Conservation (phyloP, 2,797 vertebrate genomes). For the Esox lucius region DNA sequence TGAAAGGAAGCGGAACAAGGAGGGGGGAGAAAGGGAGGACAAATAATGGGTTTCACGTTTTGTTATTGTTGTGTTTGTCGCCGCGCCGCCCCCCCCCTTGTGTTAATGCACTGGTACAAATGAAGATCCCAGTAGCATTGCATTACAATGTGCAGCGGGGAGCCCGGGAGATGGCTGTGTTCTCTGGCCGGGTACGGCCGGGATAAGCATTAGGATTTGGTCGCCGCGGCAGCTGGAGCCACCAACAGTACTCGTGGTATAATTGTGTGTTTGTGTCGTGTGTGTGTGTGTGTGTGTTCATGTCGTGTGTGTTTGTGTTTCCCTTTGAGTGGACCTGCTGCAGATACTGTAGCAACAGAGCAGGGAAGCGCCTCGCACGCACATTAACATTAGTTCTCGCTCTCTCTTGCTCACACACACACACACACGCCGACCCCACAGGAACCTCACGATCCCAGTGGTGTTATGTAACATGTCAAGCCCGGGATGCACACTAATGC, state of each 20-base stretch:
- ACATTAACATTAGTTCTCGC: neutral
- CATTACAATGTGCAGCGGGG: conserved; percentile 47
- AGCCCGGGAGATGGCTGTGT: conserved; percentile 39
- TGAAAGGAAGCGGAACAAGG: conserved; percentile 40
- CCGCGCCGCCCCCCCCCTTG: neutral
- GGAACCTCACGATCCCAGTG: conserved; percentile 4
- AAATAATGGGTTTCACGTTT: conserved; percentile 46
- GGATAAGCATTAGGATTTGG: conserved; percentile 40
- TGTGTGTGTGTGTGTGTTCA: conserved; percentile 22
- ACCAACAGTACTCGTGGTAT: conserved; percentile 31
- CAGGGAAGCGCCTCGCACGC: conserved; percentile 21
- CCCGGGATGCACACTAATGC: conserved; percentile 10
- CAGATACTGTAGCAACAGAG: neutral
- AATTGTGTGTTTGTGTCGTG: neutral
- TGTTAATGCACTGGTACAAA: conserved; percentile 58
- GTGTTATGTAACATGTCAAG: conserved; percentile 16
- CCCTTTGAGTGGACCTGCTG: conserved; percentile 44
- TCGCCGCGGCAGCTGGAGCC: conserved; percentile 58
- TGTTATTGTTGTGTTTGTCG: conserved; percentile 35
- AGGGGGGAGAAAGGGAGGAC: conserved; percentile 28
- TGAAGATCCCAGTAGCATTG: conserved; percentile 51
- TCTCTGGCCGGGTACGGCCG: conserved; percentile 24
- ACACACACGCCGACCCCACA: conserved; percentile 8
- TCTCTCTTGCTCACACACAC: neutral
- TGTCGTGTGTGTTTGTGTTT: conserved; percentile 19